Conservation (phyloP, 2,888 invertebrate species). For the Trissoscelio sp. region DNA sequence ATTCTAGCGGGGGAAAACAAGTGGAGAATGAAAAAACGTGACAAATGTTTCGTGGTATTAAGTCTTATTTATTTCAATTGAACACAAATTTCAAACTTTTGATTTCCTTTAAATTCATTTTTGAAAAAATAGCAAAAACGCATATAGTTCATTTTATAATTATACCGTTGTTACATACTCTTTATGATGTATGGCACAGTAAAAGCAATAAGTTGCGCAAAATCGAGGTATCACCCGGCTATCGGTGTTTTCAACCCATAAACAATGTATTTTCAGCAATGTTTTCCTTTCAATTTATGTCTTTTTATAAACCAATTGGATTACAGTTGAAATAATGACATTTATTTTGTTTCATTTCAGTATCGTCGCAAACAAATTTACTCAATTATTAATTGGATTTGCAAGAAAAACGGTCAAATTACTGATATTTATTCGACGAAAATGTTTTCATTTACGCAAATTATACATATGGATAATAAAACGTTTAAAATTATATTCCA, state of each 20-base stretch:
- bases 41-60: not conserved
- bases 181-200: constrained; percentile 37
- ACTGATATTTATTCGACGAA: not conserved
- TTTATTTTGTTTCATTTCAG: not conserved
- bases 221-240: constrained; percentile 17
- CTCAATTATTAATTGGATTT: constrained; percentile 1
- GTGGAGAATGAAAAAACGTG: not conserved
- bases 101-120: too few relatives aligned
- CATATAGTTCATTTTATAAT: constrained; percentile 23
- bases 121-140: not conserved
- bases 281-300: constrained; percentile 24
- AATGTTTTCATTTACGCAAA: not conserved
- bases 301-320: constrained; percentile 7
- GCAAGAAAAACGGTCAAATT: not conserved
- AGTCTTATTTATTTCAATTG: not conserved
- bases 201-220: constrained; percentile 41
- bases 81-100: too few relatives aligned
- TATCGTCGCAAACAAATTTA: not conserved
- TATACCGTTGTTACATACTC: constrained; percentile 4
- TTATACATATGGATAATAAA: too few relatives aligned
- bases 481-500: too few relatives aligned
- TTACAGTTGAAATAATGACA: constrained; percentile 1
- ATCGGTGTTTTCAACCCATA: constrained; percentile 18
- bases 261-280: constrained; percentile 18
- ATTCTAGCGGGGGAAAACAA: not conserved